Conservation (phyloP, 53 echinoderm and acorn worm genomes). For the Paelopatides confundens region DNA sequence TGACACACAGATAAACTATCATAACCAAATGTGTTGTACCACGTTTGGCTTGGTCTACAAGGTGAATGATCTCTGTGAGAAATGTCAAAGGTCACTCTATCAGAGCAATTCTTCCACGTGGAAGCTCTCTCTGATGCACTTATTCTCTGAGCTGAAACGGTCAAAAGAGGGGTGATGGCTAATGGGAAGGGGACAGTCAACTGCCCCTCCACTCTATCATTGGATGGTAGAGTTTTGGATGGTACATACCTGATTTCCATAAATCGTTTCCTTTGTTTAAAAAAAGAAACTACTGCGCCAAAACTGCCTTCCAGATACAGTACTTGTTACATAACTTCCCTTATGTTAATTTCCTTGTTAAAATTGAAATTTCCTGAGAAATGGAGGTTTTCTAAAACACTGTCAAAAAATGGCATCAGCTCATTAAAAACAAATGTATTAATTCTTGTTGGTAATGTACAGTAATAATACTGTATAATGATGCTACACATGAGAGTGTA, state of each 20-base stretch:
- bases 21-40: slow-evolving; percentile 12
- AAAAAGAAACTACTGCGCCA: too few species aligned
- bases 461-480: too few species aligned
- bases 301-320: too few species aligned
- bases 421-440: too few species aligned
- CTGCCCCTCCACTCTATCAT: slow-evolving; percentile 35
- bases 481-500: too few species aligned
- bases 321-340: too few species aligned
- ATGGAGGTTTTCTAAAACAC: too few species aligned
- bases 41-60: not conserved
- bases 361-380: too few species aligned
- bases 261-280: not conserved
- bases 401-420: too few species aligned
- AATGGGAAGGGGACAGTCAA: slow-evolving; percentile 25
- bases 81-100: not conserved
- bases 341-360: too few species aligned
- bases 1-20: not conserved
- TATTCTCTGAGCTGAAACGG: slow-evolving; percentile 20
- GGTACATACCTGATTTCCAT: not conserved
- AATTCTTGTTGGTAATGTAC: too few species aligned
- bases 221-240: not conserved
- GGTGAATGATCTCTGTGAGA: not conserved
- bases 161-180: slow-evolving; percentile 26
- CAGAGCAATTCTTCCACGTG: not conserved
- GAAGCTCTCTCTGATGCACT: not conserved